Evolutionary conservation across 2,113 vertebrate genomes (phyloP).

Genomic region (Eira barbara): DNA sequence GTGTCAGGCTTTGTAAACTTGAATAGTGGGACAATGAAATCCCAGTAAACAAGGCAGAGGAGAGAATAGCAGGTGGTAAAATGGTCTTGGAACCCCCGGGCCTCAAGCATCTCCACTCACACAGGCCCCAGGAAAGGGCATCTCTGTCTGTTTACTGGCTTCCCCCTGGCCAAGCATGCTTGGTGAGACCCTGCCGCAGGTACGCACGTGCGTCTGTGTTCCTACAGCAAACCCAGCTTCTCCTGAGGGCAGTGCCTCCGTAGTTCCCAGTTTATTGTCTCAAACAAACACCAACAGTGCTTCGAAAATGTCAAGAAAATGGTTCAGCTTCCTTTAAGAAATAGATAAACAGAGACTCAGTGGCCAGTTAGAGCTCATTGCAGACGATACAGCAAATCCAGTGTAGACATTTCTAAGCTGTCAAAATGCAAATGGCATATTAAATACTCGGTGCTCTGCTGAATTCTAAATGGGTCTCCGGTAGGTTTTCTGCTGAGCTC

Average conservation of each 20-base stretch:
- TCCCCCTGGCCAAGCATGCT: background rate
- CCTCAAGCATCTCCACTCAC: background rate
- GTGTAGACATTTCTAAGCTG: constrained; percentile 39
- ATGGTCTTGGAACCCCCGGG: rapidly evolving
- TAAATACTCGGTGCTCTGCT: constrained; percentile 3
- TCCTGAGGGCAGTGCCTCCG: background rate
- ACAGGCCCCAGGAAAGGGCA: background rate
- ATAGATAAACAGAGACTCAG: background rate
- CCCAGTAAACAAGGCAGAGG: background rate
- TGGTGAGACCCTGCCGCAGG: background rate
- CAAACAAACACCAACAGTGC: background rate
- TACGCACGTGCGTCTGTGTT: background rate
- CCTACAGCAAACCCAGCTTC: background rate
- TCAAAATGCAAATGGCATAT: constrained; percentile 46
- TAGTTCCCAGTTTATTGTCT: background rate
- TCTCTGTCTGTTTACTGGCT: no score
- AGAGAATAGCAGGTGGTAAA: rapidly evolving
- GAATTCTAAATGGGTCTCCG: background rate
- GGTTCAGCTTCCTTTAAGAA: constrained; percentile 43
- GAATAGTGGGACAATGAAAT: background rate
- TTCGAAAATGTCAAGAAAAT: constrained; percentile 46
- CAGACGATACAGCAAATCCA: constrained; percentile 6
- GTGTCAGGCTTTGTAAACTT: background rate
- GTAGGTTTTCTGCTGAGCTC: background rate
- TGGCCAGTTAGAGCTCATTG: background rate